Evolutionary conservation across 2,888 invertebrate genomes (phyloP).

Genomic region (Lepidochrysops patricia): DNA sequence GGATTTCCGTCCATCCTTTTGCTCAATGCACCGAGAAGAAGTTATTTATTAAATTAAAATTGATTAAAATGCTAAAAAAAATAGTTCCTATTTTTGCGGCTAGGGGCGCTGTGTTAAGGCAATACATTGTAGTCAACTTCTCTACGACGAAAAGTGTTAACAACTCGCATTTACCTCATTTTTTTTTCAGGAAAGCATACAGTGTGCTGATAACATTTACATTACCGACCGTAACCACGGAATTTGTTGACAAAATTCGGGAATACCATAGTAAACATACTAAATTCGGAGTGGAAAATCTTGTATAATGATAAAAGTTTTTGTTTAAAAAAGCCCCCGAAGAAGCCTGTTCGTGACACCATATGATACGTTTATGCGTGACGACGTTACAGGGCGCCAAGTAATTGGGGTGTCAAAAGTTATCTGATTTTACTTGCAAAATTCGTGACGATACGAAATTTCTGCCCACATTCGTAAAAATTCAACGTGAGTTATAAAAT

Average conservation of each 20-base stretch:
- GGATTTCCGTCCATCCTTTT: too few relatives aligned
- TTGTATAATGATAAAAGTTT: constrained; percentile 39
- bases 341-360: constrained; percentile 56
- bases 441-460: constrained; percentile 68
- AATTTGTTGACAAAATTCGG: not conserved
- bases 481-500: constrained; percentile 69
- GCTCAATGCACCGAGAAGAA: too few relatives aligned
- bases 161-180: too few relatives aligned
- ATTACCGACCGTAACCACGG: not conserved
- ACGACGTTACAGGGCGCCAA: constrained; percentile 58
- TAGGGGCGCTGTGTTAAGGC: too few relatives aligned
- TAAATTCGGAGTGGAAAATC: constrained; percentile 54
- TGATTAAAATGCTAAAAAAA: too few relatives aligned
- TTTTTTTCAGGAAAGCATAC: too few relatives aligned
- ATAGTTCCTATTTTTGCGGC: too few relatives aligned
- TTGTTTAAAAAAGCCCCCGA: constrained; percentile 52
- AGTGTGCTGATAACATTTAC: not conserved
- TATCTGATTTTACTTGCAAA: constrained; percentile 75
- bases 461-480: constrained; percentile 67
- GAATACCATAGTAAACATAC: constrained; percentile 14
- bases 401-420: constrained; percentile 75
- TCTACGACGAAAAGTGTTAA: too few relatives aligned
- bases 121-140: too few relatives aligned
- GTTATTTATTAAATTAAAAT: too few relatives aligned
- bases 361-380: constrained; percentile 47